phyloP scores from a whole-genome alignment of 2,888 invertebrate genomes.

The Geophilus truncorum region DNA sequence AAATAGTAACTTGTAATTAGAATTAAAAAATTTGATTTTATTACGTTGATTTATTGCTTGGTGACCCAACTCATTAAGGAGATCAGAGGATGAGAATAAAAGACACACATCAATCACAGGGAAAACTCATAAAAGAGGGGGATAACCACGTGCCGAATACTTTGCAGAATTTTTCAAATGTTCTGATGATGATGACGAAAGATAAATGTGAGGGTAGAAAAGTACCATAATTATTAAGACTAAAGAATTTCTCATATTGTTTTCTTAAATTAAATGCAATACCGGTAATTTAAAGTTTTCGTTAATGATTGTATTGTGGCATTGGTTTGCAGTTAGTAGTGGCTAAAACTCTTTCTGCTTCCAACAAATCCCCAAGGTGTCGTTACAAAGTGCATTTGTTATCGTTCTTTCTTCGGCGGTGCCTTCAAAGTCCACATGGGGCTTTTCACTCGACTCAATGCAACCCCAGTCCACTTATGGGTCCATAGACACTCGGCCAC shows the following conservation, averaged over 20 bases:
- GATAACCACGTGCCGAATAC: background rate
- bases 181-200: background rate
- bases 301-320: no score
- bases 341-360: background rate
- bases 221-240: no score
- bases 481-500: background rate
- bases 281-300: no score
- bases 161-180: background rate
- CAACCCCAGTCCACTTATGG: background rate
- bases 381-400: background rate
- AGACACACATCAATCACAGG: background rate
- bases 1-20: no score
- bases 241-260: no score
- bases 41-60: background rate
- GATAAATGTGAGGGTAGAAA: background rate
- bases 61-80: background rate
- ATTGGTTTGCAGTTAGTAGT: no score
- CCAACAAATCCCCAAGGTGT: background rate
- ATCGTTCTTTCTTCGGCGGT: background rate
- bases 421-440: background rate
- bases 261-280: no score
- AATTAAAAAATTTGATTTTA: no score
- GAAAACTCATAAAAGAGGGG: background rate
- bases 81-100: background rate
- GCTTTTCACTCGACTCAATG: background rate